phyloP scores from a whole-genome alignment of 2,888 invertebrate genomes.

The Octodonta nipae region DNA sequence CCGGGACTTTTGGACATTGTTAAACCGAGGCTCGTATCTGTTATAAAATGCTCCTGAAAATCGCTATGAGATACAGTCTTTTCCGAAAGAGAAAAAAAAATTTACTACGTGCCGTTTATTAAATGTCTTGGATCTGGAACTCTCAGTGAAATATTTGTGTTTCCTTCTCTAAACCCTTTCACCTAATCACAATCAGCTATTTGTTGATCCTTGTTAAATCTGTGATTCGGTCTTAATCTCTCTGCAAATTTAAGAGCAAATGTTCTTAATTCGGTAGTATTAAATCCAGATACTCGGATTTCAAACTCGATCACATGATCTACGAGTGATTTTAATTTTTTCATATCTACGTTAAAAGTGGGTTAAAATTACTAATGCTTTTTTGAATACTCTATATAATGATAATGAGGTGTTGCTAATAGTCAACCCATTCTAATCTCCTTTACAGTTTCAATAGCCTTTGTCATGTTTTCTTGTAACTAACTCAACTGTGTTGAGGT shows the following conservation, averaged over 20 bases:
- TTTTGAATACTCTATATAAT: neutral
- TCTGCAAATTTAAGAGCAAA: neutral
- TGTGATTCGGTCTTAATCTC: constrained; percentile 1
- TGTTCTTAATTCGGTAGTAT: constrained; percentile 1
- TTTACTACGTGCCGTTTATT: neutral
- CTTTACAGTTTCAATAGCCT: neutral
- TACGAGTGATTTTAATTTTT: neutral
- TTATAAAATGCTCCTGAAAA: neutral
- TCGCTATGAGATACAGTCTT: neutral
- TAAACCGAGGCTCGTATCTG: neutral
- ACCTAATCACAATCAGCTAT: too few species aligned
- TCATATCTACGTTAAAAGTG: constrained; percentile 1
- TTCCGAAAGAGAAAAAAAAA: neutral
- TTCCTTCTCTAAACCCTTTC: too few species aligned
- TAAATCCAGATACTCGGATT: neutral
- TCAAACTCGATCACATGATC: neutral
- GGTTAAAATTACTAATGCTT: neutral
- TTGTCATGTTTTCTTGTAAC: neutral
- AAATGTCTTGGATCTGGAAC: too few species aligned
- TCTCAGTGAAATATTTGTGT: too few species aligned
- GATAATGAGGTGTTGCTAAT: neutral
- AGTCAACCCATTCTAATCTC: constrained; percentile 1
- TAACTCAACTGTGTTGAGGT: neutral
- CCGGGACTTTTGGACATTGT: neutral
- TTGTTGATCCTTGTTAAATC: constrained; percentile 1